Percentiles rank a stretch among this genome's conserved stretches.
These are phyloP conservation scores for Alexandromys fortis DNA, from an alignment of 2,113 vertebrate species.

Conservation along the genomic window DNA sequence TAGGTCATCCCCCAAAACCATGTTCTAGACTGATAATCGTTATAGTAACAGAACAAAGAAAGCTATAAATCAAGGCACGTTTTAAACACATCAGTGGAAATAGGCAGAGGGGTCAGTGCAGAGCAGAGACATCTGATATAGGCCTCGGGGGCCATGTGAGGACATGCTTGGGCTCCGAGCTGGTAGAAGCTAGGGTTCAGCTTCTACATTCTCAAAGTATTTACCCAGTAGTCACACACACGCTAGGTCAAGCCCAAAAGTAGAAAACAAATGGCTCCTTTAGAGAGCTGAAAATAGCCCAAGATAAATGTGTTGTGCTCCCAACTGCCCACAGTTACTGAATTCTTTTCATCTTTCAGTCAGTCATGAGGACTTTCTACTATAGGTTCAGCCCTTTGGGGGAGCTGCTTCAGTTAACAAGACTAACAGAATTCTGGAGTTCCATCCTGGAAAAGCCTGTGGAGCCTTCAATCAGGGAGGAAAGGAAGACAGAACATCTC, in stretches of 20 bases:
- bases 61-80: not conserved
- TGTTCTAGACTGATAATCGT: not conserved
- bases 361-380: not conserved
- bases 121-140: not conserved
- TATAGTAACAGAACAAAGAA: not conserved
- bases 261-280: not conserved
- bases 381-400: not conserved
- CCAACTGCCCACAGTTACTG: too few relatives aligned
- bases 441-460: slow-evolving; percentile 14
- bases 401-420: not conserved
- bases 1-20: not conserved
- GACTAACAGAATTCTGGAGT: slow-evolving; percentile 8
- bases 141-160: not conserved
- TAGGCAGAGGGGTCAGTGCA: not conserved
- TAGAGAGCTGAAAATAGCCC: not conserved
- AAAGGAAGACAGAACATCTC: not conserved
- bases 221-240: not conserved
- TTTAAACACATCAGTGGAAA: not conserved
- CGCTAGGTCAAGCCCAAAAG: not conserved
- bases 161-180: not conserved
- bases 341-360: not conserved
- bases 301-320: not conserved
- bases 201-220: not conserved
- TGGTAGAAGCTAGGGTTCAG: not conserved
- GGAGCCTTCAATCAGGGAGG: not conserved